Evolutionary conservation across 1,140 invertebrate species (phyloP).

Genomic region (Aethina tumida): DNA sequence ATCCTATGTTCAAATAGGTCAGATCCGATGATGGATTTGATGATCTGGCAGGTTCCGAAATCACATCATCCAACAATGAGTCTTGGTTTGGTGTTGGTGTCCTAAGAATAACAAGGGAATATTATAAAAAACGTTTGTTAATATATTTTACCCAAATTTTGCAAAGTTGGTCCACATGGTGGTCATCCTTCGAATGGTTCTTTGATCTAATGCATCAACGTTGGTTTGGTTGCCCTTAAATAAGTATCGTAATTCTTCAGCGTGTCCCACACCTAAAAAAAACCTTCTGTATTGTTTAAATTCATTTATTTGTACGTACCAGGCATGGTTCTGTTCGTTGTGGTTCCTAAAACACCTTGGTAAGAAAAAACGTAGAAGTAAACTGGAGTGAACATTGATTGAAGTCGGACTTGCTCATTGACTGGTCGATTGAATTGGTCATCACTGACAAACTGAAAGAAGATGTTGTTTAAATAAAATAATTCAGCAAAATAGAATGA

Average conservation of each 20-base stretch:
- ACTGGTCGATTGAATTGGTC: conserved; percentile 25
- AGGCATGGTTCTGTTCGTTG: not conserved
- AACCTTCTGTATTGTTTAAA: not conserved
- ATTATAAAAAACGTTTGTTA: not conserved
- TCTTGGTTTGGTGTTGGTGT: conserved; percentile 15
- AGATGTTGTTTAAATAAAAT: not conserved
- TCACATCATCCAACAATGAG: too few relatives aligned
- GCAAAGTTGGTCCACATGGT: conserved; percentile 24
- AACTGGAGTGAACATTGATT: conserved; percentile 17
- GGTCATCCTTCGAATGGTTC: conserved; percentile 12
- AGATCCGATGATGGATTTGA: too few relatives aligned
- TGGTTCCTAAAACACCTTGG: conserved; percentile 16
- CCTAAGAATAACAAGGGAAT: conserved; percentile 6
- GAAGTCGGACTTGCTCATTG: conserved; percentile 15
- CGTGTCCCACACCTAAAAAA: conserved; percentile 21
- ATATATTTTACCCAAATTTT: conserved; percentile 18
- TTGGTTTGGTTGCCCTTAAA: conserved; percentile 14
- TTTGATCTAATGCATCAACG: conserved; percentile 9
- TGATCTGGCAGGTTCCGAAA: too few relatives aligned
- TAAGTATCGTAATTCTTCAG: conserved; percentile 22
- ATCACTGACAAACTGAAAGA: conserved; percentile 23
- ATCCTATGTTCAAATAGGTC: too few relatives aligned
- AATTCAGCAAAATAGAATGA: not conserved
- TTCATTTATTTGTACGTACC: conserved; percentile 1
- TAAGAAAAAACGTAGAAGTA: conserved; percentile 26